phyloP scores from a whole-genome alignment of 1,140 invertebrate species.

The Heliconius hewitsoni region DNA sequence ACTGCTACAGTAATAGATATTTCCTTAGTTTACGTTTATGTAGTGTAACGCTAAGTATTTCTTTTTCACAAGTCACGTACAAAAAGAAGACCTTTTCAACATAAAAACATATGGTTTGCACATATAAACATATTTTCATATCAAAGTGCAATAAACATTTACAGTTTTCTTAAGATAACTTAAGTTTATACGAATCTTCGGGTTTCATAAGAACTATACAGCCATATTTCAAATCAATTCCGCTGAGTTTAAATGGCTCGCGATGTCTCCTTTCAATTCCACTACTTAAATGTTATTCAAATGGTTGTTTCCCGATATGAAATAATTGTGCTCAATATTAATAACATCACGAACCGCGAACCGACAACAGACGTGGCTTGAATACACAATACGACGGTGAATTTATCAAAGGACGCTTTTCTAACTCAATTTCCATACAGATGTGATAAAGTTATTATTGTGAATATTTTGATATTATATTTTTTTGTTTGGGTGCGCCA shows the following conservation, averaged over 20 bases:
- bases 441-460: conserved; percentile 37
- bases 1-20: background rate
- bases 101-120: too few species aligned
- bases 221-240: conserved; percentile 3
- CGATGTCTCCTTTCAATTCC: conserved; percentile 20
- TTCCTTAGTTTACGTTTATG: background rate
- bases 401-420: conserved; percentile 49
- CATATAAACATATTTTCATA: too few species aligned
- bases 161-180: too few species aligned
- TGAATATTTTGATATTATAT: conserved; percentile 21
- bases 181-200: background rate
- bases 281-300: conserved; percentile 25
- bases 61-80: too few species aligned
- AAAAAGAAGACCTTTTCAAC: too few species aligned
- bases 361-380: conserved; percentile 47
- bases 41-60: too few species aligned
- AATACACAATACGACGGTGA: conserved; percentile 53
- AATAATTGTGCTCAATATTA: conserved; percentile 38
- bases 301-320: conserved; percentile 31
- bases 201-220: background rate
- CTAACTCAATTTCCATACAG: conserved; percentile 38
- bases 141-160: too few species aligned
- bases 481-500: background rate
- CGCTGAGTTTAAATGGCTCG: conserved; percentile 5
- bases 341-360: conserved; percentile 34